These are phyloP conservation scores for Isichthys henryi DNA, from an alignment of 2,113 vertebrate species.

Conservation along the genomic window DNA sequence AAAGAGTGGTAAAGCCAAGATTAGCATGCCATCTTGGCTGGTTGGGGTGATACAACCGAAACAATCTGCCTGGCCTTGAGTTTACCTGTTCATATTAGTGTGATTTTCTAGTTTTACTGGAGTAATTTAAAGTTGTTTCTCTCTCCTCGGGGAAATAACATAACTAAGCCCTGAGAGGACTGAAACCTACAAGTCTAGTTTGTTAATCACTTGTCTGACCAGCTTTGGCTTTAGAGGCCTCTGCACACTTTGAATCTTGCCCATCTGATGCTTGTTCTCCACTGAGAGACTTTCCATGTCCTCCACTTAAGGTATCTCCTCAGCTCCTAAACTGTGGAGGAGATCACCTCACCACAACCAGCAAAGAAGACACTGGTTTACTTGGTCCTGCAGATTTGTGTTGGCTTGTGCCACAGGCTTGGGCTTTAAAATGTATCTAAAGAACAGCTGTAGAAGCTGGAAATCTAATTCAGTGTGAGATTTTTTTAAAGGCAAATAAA, in stretches of 20 bases:
- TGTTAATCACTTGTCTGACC: background rate
- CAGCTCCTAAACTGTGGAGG: background rate
- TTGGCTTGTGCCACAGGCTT: background rate
- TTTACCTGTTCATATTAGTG: background rate
- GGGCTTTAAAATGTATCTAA: background rate
- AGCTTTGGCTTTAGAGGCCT: background rate
- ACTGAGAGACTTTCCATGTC: background rate
- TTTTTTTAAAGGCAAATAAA: conserved; percentile 1
- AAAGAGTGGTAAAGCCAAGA: background rate
- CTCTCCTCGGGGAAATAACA: background rate
- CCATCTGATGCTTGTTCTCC: background rate
- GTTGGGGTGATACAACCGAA: background rate
- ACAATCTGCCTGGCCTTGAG: background rate
- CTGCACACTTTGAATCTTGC: background rate
- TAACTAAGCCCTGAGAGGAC: background rate
- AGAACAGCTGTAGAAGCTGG: background rate
- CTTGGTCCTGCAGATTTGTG: background rate
- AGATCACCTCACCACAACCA: background rate
- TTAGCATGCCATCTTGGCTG: background rate
- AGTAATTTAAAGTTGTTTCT: background rate
- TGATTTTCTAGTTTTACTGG: background rate
- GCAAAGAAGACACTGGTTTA: background rate
- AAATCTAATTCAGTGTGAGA: background rate
- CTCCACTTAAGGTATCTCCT: background rate
- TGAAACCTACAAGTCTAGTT: background rate